Evolutionary conservation across 2,797 vertebrate species (phyloP).

Genomic region (Allobates femoralis): DNA sequence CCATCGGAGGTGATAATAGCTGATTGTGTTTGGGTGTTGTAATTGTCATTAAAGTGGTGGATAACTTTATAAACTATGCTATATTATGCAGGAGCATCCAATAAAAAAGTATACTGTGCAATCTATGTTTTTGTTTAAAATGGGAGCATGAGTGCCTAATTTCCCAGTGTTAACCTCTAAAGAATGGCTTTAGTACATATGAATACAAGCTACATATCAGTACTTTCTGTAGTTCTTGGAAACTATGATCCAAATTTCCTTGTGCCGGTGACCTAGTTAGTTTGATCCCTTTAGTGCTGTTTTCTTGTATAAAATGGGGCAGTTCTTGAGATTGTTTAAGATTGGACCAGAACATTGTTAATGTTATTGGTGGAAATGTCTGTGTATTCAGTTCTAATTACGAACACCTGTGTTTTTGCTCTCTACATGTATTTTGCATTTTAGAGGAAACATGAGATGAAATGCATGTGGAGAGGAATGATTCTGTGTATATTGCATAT

Average conservation of each 20-base stretch:
- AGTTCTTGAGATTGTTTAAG: background rate
- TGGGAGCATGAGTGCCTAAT: too few relatives aligned
- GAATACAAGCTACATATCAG: too few relatives aligned
- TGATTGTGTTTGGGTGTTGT: too few relatives aligned
- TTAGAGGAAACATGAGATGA: conserved; percentile 12
- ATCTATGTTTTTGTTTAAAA: too few relatives aligned
- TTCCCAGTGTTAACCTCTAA: too few relatives aligned
- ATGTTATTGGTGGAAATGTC: background rate
- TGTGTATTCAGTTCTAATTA: background rate
- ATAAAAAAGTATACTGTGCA: too few relatives aligned
- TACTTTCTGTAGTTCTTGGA: background rate
- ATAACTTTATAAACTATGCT: too few relatives aligned
- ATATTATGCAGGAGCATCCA: too few relatives aligned
- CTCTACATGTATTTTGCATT: conserved; percentile 9
- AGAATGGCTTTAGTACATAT: too few relatives aligned
- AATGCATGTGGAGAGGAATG: conserved; percentile 32
- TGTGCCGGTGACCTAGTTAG: background rate
- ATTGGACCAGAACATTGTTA: background rate
- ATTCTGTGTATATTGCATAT: conserved; percentile 28
- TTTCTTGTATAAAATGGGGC: background rate
- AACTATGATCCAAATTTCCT: background rate
- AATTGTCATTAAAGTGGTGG: too few relatives aligned
- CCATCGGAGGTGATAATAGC: too few relatives aligned
- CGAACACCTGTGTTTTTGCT: background rate
- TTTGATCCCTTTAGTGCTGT: background rate